Evolutionary conservation across 2,888 invertebrate species (phyloP).

Genomic region (Lycaena phlaeas): DNA sequence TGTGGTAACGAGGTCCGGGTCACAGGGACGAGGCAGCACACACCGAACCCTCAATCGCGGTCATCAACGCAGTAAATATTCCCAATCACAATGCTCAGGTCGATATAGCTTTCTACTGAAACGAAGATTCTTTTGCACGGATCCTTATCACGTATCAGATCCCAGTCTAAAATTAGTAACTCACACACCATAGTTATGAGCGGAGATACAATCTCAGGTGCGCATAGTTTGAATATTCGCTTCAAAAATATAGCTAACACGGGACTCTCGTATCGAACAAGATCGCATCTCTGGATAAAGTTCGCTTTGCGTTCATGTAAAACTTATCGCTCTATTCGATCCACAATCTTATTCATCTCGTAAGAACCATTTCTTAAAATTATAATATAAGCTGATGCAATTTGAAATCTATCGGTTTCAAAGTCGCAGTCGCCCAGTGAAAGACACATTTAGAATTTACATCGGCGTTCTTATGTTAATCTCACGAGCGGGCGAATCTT

Average conservation of each 20-base stretch:
- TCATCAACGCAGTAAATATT: not conserved
- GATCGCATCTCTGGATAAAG: conserved; percentile 31
- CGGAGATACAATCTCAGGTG: conserved; percentile 31
- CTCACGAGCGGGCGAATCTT: conserved; percentile 27
- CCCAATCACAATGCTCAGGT: not conserved
- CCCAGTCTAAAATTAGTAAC: conserved; percentile 40
- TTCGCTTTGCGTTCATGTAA: conserved; percentile 7
- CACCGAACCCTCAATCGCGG: conserved; percentile 9
- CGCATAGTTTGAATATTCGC: conserved; percentile 35
- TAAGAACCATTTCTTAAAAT: not conserved
- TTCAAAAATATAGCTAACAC: conserved; percentile 38
- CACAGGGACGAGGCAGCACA: conserved; percentile 12
- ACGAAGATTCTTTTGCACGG: conserved; percentile 1
- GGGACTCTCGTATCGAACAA: conserved; percentile 27
- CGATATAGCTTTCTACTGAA: not conserved
- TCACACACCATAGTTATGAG: conserved; percentile 37
- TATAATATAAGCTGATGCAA: not conserved
- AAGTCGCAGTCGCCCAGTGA: not conserved
- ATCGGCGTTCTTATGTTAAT: conserved; percentile 11
- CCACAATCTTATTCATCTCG: conserved; percentile 5
- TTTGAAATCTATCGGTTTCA: conserved; percentile 4
- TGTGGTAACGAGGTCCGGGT: conserved; percentile 24
- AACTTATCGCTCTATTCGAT: conserved; percentile 10
- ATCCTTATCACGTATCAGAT: conserved; percentile 21
- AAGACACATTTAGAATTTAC: conserved; percentile 5